These are phyloP conservation scores for Aspiorhynchus laticeps DNA, from an alignment of 2,113 vertebrate species.

Conservation along the genomic window DNA sequence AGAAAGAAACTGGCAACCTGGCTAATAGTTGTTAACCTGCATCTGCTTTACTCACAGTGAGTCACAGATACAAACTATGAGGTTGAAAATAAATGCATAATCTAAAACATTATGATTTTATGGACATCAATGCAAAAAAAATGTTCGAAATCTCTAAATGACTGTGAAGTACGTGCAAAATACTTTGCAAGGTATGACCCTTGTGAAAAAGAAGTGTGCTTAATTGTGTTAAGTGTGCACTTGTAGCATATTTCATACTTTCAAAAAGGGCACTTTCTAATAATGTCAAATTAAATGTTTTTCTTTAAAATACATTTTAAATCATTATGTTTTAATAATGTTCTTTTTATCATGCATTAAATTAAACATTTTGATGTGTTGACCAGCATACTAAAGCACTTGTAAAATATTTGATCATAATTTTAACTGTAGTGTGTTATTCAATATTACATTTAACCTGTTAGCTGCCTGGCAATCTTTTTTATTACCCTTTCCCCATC, in stretches of 20 bases:
- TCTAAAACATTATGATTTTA: background rate
- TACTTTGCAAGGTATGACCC: background rate
- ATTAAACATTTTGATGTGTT: background rate
- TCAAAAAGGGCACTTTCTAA: background rate
- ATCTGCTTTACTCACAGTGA: background rate
- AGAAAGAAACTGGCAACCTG: background rate
- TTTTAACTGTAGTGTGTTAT: too few species aligned
- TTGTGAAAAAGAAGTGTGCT: background rate
- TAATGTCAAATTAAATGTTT: too few species aligned
- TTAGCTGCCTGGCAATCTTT: too few species aligned
- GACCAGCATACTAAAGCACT: background rate
- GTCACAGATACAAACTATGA: background rate
- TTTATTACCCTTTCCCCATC: too few species aligned
- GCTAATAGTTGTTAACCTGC: background rate
- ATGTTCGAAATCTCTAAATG: background rate
- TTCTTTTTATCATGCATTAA: background rate
- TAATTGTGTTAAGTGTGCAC: background rate
- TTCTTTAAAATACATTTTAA: background rate
- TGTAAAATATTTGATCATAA: too few species aligned
- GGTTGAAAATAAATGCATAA: background rate
- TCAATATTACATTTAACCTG: too few species aligned
- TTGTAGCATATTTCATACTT: background rate
- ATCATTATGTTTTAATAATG: background rate
- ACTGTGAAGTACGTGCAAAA: background rate
- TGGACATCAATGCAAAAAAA: background rate